A percentile compares a stretch with the other conserved stretches of the same genome.
These are phyloP conservation scores for Periophthalmus modestus DNA, from an alignment of 2,113 vertebrate species.

Conservation along the genomic window DNA sequence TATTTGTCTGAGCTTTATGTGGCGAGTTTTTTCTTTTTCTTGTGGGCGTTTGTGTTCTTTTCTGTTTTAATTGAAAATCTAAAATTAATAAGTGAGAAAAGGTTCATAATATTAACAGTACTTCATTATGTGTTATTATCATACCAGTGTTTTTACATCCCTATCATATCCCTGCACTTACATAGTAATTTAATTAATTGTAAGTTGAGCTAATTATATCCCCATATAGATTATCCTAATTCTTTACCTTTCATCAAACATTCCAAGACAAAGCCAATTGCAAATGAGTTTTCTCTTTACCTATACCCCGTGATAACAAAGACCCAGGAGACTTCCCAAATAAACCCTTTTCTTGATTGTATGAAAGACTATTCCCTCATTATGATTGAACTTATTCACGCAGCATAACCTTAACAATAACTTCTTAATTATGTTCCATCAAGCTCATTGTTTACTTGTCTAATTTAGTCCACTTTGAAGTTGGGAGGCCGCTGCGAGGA, in stretches of 20 bases:
- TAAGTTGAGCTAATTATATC: background rate
- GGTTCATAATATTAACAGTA: background rate
- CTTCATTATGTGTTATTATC: background rate
- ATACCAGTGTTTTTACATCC: background rate
- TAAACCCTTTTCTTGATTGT: constrained; percentile 53
- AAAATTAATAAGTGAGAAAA: too few relatives aligned
- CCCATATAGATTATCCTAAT: background rate
- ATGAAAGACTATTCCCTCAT: constrained; percentile 63
- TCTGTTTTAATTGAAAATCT: too few relatives aligned
- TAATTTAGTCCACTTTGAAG: constrained; percentile 71
- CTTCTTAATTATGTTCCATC: constrained; percentile 67
- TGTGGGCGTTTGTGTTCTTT: too few relatives aligned
- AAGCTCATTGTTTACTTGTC: constrained; percentile 63
- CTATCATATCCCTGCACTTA: background rate
- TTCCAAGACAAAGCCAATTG: constrained; percentile 18
- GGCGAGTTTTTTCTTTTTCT: too few relatives aligned
- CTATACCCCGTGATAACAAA: constrained; percentile 50
- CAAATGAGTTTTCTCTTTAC: constrained; percentile 43
- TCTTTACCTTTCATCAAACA: background rate
- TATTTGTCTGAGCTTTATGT: too few relatives aligned
- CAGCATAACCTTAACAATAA: constrained; percentile 65
- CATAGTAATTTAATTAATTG: background rate
- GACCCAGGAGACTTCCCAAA: constrained; percentile 51
- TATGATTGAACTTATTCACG: constrained; percentile 72
- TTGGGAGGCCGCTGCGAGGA: constrained; percentile 43